Percentiles rank a stretch among this genome's conserved stretches.
phyloP scores from a whole-genome alignment of 92 coral and sea anemone species.

The Porites cylindrica region DNA sequence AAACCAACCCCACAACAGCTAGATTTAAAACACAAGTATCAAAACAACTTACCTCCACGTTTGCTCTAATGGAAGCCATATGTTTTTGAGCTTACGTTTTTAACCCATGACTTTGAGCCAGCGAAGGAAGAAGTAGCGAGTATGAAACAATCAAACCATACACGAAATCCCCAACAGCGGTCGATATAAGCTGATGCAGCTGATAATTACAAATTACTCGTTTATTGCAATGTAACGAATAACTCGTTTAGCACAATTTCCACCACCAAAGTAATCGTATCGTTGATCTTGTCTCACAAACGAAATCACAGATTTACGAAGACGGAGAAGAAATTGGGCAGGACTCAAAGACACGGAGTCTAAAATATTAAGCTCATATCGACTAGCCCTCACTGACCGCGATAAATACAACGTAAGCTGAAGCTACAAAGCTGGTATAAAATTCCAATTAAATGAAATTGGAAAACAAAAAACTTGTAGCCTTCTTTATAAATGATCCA shows the following conservation, averaged over 20 bases:
- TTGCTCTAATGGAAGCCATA: slow-evolving; percentile 80
- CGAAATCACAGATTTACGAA: slow-evolving; percentile 50
- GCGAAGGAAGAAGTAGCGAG: background rate
- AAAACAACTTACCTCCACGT: slow-evolving; percentile 61
- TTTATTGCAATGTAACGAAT: slow-evolving; percentile 37
- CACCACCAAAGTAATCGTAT: background rate
- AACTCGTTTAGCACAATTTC: background rate
- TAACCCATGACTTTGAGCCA: slow-evolving; percentile 38
- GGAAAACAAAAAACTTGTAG: slow-evolving; percentile 13
- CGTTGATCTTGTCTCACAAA: slow-evolving; percentile 2
- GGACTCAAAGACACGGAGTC: slow-evolving; percentile 10
- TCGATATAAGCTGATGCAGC: slow-evolving; percentile 25
- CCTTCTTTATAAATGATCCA: background rate
- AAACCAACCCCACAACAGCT: slow-evolving; percentile 16
- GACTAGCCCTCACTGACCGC: background rate
- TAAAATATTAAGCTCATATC: slow-evolving; percentile 26
- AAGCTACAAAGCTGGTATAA: background rate
- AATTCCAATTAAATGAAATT: background rate
- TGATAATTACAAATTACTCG: slow-evolving; percentile 35
- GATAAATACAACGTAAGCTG: background rate
- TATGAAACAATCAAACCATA: background rate
- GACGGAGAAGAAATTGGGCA: slow-evolving; percentile 18
- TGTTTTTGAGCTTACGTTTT: slow-evolving; percentile 39
- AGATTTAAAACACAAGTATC: slow-evolving; percentile 17
- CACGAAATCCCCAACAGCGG: background rate